Base-by-base conservation (phyloP, 2,113 vertebrate species). In the Channa maculata region DNA sequence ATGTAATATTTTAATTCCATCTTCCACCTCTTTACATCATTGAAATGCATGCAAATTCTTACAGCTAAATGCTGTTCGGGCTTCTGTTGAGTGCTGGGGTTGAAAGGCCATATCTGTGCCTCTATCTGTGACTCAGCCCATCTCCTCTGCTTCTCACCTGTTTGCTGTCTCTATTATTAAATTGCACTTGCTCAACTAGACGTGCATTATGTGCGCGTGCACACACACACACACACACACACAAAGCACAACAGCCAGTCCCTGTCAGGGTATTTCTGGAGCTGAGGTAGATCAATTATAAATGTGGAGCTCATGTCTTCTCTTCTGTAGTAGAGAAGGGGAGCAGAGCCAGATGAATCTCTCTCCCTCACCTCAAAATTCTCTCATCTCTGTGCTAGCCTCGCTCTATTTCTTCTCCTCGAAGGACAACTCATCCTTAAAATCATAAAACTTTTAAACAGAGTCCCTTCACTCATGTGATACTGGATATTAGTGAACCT, bases 221-320 rank as follows among this genome's bases (percentile, higher is more conserved):
- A 2, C 38, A 50, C 57, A 36, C 53, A 36, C 36, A 38, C 8
- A 37, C 34, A 49, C 48, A 68, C 4, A 2, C 38, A 50, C 57
- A 36, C 53, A 33, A 33, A 38, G 69, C 63, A 69, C 66, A 72
- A 71, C 62, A 71, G 75, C 5, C 4, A 50, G 65, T 66, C 65
- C 53, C 86, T 66, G 75, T 67, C 59, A 33, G 71, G 80, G 78
- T 84, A 88, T 89, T 89, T 88, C 71, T 87, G 89, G 84, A 81
- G 73, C 66, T 60, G 80, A 85, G 68, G 80, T 55, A 11, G 75
- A 88, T 91, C 86, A 86, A 89, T 91, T 88, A 90, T 92, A 67
- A 83, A 91, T 90, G 84, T 71, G 59, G 51, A 62, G 79, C 77
- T 82, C 60, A 0, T 84, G 81, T 86, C 78, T 83, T 60, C 52